Base-by-base conservation (phyloP, 2,797 vertebrate genomes). In the Lates japonicus region DNA sequence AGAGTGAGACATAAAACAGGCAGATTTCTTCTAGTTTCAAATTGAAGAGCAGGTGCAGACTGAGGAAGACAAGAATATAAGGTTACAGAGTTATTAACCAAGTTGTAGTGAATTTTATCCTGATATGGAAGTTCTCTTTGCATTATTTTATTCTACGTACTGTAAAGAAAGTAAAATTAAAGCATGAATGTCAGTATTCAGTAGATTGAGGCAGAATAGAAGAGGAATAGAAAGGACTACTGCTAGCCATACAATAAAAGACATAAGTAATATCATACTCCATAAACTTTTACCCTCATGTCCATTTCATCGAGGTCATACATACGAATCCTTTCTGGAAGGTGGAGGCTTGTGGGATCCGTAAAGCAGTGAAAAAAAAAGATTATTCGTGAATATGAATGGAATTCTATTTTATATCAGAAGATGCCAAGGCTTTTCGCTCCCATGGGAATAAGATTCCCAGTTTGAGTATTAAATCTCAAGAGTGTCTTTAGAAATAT, bases 271-370 rank as follows among this genome's bases (percentile, higher is more conserved):
- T 39, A 91, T n/a, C 94, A 94, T 78, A 95, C 95, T 84, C 58
- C 1, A 94, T 0, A 67, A 90, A 93, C 2, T 8, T 22, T 31
- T 85, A 51, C 11, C 7, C 52, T 3, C 2, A 77, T 17, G 93
- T 89, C 90, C 82, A 89, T 0, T 0, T 0, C 39, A 2, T 5
- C 1, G 0, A 12, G 95, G 20, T 95, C 33, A 0, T 94, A 1
- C 95, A 96, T 82, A 95, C 19, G 1, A 87, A 90, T n/a, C 72
- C 4, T 78, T 0, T 19, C 59, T 0, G 3, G 25, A 0, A 80
- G 1, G 17, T 93, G 87, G 73, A 96, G 94, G 41, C 95, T 96
- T n/a, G 91, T 76, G 66, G 44, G 3, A 66, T 64, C 20, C 41
- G 49, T 49, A n/a, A 64, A 70, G 22, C 3, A 46, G 3, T 44